phyloP scores from a whole-genome alignment of 1,140 invertebrate species.

The Lordiphosa stackelbergi region DNA sequence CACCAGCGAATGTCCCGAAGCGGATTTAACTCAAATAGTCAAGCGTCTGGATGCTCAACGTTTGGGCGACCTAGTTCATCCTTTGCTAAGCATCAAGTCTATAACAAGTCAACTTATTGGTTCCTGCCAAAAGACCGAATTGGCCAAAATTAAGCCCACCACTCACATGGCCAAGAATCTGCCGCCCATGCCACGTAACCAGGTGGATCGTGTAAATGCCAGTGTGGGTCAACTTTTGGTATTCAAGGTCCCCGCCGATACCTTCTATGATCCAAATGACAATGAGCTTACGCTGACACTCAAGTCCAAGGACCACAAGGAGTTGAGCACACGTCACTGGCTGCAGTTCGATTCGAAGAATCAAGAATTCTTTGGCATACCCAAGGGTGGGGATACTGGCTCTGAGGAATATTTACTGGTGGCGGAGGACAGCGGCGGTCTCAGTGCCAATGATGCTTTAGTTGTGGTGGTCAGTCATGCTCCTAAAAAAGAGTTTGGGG shows the following conservation, averaged over 20 bases:
- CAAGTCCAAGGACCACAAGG: slow-evolving; percentile 83
- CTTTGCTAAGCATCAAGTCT: slow-evolving; percentile 81
- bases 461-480: slow-evolving; percentile 84
- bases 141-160: slow-evolving; percentile 78
- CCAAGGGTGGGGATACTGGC: slow-evolving; percentile 83
- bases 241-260: slow-evolving; percentile 89
- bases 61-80: slow-evolving; percentile 80
- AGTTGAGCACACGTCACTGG: slow-evolving; percentile 86
- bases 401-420: slow-evolving; percentile 88
- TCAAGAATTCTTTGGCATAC: slow-evolving; percentile 93
- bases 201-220: slow-evolving; percentile 89
- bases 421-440: slow-evolving; percentile 81
- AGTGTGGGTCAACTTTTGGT: slow-evolving; percentile 87
- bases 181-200: slow-evolving; percentile 87
- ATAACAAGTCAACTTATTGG: slow-evolving; percentile 82
- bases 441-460: slow-evolving; percentile 86
- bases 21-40: slow-evolving; percentile 83
- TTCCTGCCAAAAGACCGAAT: slow-evolving; percentile 79
- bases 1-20: slow-evolving; percentile 85
- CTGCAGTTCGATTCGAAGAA: slow-evolving; percentile 92
- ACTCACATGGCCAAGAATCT: slow-evolving; percentile 82
- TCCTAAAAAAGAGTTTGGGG: slow-evolving; percentile 80
- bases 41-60: slow-evolving; percentile 69
- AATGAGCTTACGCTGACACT: slow-evolving; percentile 84
- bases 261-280: slow-evolving; percentile 93